A percentile compares a stretch with the other conserved stretches of the same genome.
Conservation (phyloP, 2,888 invertebrate genomes). For the Campoplex nolae region DNA sequence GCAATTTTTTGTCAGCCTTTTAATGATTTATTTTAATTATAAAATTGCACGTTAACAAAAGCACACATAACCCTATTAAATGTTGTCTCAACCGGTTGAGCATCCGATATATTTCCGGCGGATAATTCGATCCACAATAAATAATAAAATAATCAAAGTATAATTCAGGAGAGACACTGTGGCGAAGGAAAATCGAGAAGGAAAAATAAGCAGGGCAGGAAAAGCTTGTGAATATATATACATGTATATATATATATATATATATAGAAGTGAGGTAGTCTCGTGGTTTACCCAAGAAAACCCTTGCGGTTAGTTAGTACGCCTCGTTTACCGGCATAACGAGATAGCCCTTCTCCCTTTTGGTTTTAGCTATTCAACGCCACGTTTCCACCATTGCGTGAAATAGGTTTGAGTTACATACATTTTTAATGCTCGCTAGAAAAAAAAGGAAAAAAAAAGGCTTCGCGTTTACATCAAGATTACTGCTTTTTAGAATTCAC, state of each 20-base stretch:
- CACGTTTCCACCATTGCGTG: conserved; percentile 70
- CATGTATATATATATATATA: background rate
- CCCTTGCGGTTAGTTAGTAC: conserved; percentile 70
- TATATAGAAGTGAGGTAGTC: conserved; percentile 50
- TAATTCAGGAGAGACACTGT: background rate
- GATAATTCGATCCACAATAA: background rate
- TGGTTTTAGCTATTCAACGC: conserved; percentile 67
- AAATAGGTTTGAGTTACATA: conserved; percentile 62
- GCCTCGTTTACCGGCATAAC: conserved; percentile 74
- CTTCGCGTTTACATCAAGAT: background rate
- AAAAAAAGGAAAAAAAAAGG: background rate
- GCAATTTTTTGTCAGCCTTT: background rate
- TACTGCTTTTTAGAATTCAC: conserved; percentile 8
- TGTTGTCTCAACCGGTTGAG: background rate
- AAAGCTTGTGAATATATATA: conserved; percentile 9
- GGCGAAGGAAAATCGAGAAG: conserved; percentile 27
- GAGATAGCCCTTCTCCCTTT: conserved; percentile 72
- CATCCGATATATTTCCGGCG: background rate
- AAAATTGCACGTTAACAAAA: background rate
- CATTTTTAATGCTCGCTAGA: conserved; percentile 7
- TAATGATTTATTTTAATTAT: background rate
- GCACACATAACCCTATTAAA: background rate
- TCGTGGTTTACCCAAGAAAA: conserved; percentile 60
- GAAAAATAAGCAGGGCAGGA: conserved; percentile 10
- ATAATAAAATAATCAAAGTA: background rate